Percentiles rank a stretch among this genome's conserved stretches.
Evolutionary conservation across 1,140 invertebrate species (phyloP).

Genomic region (Aphelenchoides fujianensis): DNA sequence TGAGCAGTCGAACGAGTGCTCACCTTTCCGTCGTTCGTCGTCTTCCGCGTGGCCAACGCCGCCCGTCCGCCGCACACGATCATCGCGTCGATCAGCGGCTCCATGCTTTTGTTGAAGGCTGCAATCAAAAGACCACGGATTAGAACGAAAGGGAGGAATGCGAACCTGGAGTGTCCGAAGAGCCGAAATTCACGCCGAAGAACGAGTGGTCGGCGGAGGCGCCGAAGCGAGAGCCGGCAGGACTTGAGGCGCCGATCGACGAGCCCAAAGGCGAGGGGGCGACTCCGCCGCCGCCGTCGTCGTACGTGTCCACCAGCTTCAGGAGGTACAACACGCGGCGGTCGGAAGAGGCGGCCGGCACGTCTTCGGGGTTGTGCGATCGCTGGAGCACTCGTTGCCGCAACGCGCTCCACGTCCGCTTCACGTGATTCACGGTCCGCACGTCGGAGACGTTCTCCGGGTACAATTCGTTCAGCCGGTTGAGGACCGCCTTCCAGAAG

Average conservation of each 20-base stretch:
- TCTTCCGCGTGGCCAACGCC: neutral
- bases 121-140: neutral
- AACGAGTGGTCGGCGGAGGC: neutral
- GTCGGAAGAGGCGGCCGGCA: neutral
- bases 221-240: neutral
- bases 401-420: slow-evolving; percentile 13
- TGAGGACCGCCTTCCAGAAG: neutral
- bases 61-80: slow-evolving; percentile 9
- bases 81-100: slow-evolving; percentile 11
- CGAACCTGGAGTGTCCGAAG: neutral
- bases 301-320: neutral
- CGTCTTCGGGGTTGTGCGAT: neutral
- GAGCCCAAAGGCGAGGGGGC: neutral
- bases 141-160: neutral
- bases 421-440: slow-evolving; percentile 16
- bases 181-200: neutral
- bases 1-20: neutral
- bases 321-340: slow-evolving; percentile 9
- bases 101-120: neutral
- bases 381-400: slow-evolving; percentile 14
- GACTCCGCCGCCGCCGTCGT: neutral
- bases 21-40: slow-evolving; percentile 9
- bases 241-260: neutral
- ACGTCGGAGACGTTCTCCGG: slow-evolving; percentile 16
- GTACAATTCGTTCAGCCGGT: slow-evolving; percentile 13